phyloP scores from a whole-genome alignment of 2,113 vertebrate genomes.

The Cettia cetti region DNA sequence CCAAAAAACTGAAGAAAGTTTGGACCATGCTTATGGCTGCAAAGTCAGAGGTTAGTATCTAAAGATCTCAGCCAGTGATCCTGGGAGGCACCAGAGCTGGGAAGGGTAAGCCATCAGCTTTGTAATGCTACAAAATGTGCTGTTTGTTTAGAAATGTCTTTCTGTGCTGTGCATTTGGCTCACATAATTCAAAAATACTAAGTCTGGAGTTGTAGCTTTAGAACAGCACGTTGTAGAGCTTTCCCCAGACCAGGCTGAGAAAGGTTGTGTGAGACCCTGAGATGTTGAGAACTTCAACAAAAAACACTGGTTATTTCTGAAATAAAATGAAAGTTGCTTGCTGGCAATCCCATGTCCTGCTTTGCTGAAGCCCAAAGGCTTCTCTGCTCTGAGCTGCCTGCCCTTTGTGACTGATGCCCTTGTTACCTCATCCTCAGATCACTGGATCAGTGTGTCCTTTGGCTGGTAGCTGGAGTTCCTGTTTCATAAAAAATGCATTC shows the following conservation, averaged over 20 bases:
- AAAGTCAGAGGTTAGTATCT: constrained; percentile 88
- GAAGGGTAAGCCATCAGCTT: not conserved
- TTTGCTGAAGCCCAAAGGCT: not conserved
- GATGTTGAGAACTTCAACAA: not conserved
- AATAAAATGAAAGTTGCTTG: not conserved
- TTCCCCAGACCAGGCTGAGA: not conserved
- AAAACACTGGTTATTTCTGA: not conserved
- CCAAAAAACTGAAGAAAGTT: constrained; percentile 98
- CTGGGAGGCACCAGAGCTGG: not conserved
- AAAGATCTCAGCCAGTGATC: not conserved
- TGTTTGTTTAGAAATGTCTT: rapidly evolving
- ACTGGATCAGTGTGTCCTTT: not conserved
- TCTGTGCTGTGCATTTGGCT: not conserved
- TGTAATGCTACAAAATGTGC: not conserved
- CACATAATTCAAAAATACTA: not conserved
- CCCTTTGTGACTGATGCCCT: not conserved
- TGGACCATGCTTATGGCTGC: constrained; percentile 99
- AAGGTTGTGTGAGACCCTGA: not conserved
- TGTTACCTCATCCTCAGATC: not conserved
- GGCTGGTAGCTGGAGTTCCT: not conserved
- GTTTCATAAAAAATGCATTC: not conserved
- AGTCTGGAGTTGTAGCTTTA: not conserved
- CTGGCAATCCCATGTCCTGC: not conserved
- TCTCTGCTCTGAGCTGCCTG: not conserved
- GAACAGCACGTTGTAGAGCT: not conserved